Evolutionary conservation across 1,140 invertebrate genomes (phyloP).

Genomic region (Dendroctonus valens): DNA sequence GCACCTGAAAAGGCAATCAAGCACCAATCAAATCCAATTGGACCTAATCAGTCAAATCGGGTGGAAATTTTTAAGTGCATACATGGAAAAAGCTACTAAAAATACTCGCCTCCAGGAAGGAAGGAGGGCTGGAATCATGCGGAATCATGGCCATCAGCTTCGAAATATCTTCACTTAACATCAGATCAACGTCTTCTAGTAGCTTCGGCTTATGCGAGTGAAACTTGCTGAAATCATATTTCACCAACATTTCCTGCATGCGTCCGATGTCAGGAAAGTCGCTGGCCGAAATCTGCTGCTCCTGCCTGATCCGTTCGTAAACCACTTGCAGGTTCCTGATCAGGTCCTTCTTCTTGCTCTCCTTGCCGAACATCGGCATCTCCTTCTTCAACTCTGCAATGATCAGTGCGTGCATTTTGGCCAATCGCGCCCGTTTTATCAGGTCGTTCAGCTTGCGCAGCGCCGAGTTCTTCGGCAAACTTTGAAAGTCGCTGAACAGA

Average conservation of each 20-base stretch:
- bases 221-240: conserved; percentile 80
- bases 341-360: conserved; percentile 79
- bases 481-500: conserved; percentile 71
- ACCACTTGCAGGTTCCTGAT: conserved; percentile 74
- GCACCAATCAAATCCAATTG: too few species aligned
- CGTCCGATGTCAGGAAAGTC: conserved; percentile 76
- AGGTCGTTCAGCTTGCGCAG: conserved; percentile 78
- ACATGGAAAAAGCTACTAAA: too few species aligned
- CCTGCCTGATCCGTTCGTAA: conserved; percentile 69
- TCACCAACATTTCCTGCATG: conserved; percentile 72
- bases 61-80: too few species aligned
- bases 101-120: conserved; percentile 43
- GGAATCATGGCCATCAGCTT: conserved; percentile 71
- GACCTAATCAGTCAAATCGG: too few species aligned
- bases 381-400: conserved; percentile 66
- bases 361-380: conserved; percentile 70
- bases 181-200: conserved; percentile 70
- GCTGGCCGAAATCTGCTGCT: conserved; percentile 69
- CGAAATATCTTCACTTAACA: conserved; percentile 75
- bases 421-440: conserved; percentile 73
- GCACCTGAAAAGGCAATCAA: too few species aligned
- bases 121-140: conserved; percentile 51
- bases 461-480: conserved; percentile 72
- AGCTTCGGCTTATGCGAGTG: conserved; percentile 66
- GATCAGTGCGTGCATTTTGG: conserved; percentile 84